phyloP scores from a whole-genome alignment of 2,888 invertebrate species.

The Pseudeuparius sepicola region DNA sequence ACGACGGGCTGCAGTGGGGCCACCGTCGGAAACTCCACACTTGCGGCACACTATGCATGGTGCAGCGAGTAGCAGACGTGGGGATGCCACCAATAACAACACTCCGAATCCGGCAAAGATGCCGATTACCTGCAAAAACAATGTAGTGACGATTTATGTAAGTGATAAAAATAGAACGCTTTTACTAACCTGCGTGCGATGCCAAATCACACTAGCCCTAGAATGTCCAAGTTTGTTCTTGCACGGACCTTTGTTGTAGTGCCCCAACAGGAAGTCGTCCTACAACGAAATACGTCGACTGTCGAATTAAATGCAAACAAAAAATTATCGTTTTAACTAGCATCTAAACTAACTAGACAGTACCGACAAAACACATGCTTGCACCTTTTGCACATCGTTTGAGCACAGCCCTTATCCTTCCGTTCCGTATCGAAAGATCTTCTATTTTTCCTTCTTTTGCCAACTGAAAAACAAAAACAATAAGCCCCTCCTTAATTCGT shows the following conservation, averaged over 20 bases:
- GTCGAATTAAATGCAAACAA: neutral
- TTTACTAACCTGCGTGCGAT: slow-evolving; percentile 93
- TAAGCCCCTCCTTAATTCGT: too few relatives aligned
- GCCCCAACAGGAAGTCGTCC: slow-evolving; percentile 92
- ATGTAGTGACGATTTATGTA: too few relatives aligned
- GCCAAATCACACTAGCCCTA: slow-evolving; percentile 93
- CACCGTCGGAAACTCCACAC: slow-evolving; percentile 71
- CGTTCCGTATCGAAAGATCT: slow-evolving; percentile 61
- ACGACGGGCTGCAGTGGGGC: slow-evolving; percentile 62
- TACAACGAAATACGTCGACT: slow-evolving; percentile 40
- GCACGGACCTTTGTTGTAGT: slow-evolving; percentile 97
- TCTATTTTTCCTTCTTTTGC: slow-evolving; percentile 36
- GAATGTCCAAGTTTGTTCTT: slow-evolving; percentile 96
- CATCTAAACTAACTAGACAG: slow-evolving; percentile 90
- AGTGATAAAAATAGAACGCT: too few relatives aligned
- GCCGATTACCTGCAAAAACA: too few relatives aligned
- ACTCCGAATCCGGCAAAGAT: slow-evolving; percentile 96
- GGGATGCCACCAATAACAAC: slow-evolving; percentile 84
- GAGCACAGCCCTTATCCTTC: slow-evolving; percentile 96
- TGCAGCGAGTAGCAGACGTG: slow-evolving; percentile 82
- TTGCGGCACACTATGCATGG: slow-evolving; percentile 95
- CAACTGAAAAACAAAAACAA: too few relatives aligned
- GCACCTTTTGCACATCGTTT: slow-evolving; percentile 98
- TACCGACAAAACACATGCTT: slow-evolving; percentile 99
- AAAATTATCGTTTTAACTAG: slow-evolving; percentile 49